phyloP scores from a whole-genome alignment of 1,140 invertebrate genomes.

The Monomorium pharaonis region DNA sequence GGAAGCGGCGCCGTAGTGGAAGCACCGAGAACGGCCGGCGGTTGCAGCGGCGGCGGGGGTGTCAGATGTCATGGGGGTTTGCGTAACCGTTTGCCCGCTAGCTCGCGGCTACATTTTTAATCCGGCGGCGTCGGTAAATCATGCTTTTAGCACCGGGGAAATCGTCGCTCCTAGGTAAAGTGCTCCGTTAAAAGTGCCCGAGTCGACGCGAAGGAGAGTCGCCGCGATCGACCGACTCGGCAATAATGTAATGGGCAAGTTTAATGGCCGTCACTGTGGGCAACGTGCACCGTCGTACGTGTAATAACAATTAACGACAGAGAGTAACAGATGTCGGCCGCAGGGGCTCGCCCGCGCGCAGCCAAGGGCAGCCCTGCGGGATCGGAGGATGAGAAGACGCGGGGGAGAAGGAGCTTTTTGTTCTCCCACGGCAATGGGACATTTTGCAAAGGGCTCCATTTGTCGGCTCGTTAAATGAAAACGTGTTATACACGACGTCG shows the following conservation, averaged over 20 bases:
- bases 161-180: not conserved
- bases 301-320: constrained; percentile 62
- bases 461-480: constrained; percentile 56
- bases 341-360: constrained; percentile 1
- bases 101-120: constrained; percentile 13
- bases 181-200: constrained; percentile 34
- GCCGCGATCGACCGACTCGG: not conserved
- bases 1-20: not conserved
- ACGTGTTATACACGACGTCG: constrained; percentile 9
- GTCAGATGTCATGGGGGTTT: not conserved
- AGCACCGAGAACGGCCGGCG: not conserved
- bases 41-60: not conserved
- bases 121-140: constrained; percentile 6
- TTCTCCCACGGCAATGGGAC: constrained; percentile 37
- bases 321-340: constrained; percentile 61
- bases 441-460: constrained; percentile 54
- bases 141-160: constrained; percentile 11
- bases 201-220: not conserved
- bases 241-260: constrained; percentile 56
- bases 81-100: not conserved
- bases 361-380: not conserved
- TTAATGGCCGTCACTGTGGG: constrained; percentile 54
- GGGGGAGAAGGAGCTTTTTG: constrained; percentile 41
- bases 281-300: constrained; percentile 38
- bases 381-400: not conserved